Conservation (phyloP, 2,888 invertebrate genomes). For the Sarcophaga variegata region DNA sequence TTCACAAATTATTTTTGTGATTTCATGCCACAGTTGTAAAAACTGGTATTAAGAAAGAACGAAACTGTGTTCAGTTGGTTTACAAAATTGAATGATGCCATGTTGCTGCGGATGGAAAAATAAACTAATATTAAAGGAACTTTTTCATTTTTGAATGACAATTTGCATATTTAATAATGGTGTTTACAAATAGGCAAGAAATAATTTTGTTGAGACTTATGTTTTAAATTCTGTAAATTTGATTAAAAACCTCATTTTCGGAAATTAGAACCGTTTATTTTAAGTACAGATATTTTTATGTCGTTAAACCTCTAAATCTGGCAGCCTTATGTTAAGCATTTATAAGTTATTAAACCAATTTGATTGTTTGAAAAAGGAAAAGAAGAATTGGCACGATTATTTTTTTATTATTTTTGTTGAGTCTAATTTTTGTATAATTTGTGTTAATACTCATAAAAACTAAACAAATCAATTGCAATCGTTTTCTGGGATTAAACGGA, state of each 20-base stretch:
- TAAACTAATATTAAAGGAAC: not conserved
- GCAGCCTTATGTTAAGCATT: not conserved
- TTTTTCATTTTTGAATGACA: too few relatives aligned
- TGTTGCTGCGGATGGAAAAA: not conserved
- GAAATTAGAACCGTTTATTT: too few relatives aligned
- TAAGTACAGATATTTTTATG: not conserved
- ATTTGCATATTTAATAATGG: too few relatives aligned
- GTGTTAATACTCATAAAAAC: constrained; percentile 7
- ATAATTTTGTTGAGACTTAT: too few relatives aligned
- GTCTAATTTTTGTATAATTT: constrained; percentile 23
- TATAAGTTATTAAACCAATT: not conserved
- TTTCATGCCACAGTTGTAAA: constrained; percentile 65
- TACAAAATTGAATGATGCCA: constrained; percentile 8
- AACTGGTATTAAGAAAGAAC: not conserved
- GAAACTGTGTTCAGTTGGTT: constrained; percentile 33
- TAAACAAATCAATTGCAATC: not conserved
- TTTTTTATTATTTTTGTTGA: constrained; percentile 35
- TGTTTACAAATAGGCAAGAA: too few relatives aligned
- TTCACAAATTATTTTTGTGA: constrained; percentile 57
- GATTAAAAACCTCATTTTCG: too few relatives aligned
- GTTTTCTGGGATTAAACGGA: too few relatives aligned
- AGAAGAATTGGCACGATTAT: constrained; percentile 39
- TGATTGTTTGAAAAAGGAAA: not conserved
- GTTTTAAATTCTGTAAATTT: too few relatives aligned
- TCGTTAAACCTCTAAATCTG: not conserved